Base-by-base conservation (phyloP, 1,140 invertebrate genomes). In the Wasmannia auropunctata region DNA sequence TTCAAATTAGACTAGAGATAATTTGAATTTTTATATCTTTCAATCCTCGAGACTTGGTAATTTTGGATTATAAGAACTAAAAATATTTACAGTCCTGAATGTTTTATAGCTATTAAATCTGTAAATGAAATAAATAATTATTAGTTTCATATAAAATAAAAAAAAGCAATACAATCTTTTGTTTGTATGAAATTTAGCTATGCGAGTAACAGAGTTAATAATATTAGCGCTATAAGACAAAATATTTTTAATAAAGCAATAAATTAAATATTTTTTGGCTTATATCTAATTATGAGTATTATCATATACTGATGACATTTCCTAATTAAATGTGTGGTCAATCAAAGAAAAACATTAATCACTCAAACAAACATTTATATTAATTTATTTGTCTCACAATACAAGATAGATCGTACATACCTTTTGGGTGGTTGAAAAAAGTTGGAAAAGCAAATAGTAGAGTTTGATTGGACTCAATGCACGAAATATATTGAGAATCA, bases 331-430 rank as follows among this genome's bases (percentile, higher is more conserved):
- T 25, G 37, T 40, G 16, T 46, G 25, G 11, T 31, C 2, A 14
- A 28, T 0, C 0, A 60, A 11, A n/a, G 10, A 63, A n/a, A 3
- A 56, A 56, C 43, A 81, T 70, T 46, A 58, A 43, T 31, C 10
- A 10, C 25, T 19, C 43, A 69, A 34, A 28, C 34, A 19, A 91
- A 92, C 90, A 92, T 91, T 92, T 91, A 92, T 92, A 86, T 86
- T 92, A 86, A 88, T 92, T 92, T 91, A 91, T 92, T 92, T 86
- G 89, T 91, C 86, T 91, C 76, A 91, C 86, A 74, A 90, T 92
- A 92, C 89, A 92, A 92, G 91, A 92, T 91, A 92, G 91, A 92
- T 91, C 83, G 87, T 91, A 91, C 84, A 92, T 89, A 88, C 81
- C 84, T 88, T 92, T 49, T 88, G 85, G 63, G 85, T 91, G 84